Base-by-base conservation (phyloP, 1,140 invertebrate genomes). In the Aphelenchoides besseyi region DNA sequence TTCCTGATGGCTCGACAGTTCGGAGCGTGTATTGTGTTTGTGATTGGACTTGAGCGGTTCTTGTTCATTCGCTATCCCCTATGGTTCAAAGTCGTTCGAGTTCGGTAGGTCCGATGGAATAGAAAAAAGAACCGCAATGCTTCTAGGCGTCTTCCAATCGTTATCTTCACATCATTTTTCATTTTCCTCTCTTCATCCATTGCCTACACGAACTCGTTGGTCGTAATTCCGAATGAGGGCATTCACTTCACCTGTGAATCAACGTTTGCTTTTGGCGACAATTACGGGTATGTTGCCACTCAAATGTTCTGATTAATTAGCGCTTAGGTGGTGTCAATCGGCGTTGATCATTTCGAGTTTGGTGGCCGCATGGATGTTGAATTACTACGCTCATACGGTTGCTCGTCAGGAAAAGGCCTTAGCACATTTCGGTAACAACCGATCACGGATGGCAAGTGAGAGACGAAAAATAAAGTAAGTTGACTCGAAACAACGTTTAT, bases 181-280 rank as follows among this genome's bases (percentile, higher is more conserved):
- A 37, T 37, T 8, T 36, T 59, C n/a, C 30, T 74, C 16, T 77
- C 75, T 9, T 57, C 76, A 18, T 23, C 36, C 2, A 70, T 74
- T 55, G 73, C 32, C 1, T 74, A 74, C 37, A 74, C 66, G 18
- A 74, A 74, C 48, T 26, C 26, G 8, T 64, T 74, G 52, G 71
- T 74, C 29, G 74, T 74, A 8, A 32, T 32, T 8, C 73, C 73
- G n/a, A 32, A 67, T 12, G 73, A 74, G 33, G 28, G 32, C 35
- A 62, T 72, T 32, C 75, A 74, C 59, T 74, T 74, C 37, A 33
- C 73, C 16, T 74, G 73, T 53, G 73, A 74, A 30, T 26, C 63
- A 23, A 74, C 73, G 26, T 74, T 74, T 74, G 73, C 73, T 9
- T 74, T 74, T 41, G 73, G 73, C 8, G 73, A 74, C 32, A 70